These are phyloP conservation scores for Cynopterus sphinx DNA, from an alignment of 2,797 vertebrate genomes.

Conservation along the genomic window DNA sequence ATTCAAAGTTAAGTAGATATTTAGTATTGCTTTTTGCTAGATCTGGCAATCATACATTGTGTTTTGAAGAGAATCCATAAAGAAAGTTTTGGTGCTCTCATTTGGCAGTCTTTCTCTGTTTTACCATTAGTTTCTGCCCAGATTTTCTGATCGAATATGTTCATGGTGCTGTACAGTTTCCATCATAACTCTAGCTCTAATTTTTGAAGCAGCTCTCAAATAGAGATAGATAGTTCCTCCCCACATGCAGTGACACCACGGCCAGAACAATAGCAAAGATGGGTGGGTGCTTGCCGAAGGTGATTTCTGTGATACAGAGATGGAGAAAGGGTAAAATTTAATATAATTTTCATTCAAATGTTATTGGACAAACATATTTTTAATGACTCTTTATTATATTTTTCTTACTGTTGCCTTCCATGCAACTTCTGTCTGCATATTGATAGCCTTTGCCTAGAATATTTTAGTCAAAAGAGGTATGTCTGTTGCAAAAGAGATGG, in stretches of 20 bases:
- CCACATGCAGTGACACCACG: background rate
- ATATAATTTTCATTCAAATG: background rate
- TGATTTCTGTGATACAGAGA: background rate
- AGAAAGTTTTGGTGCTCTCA: background rate
- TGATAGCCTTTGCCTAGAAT: background rate
- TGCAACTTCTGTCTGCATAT: background rate
- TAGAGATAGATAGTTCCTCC: background rate
- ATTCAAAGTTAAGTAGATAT: background rate
- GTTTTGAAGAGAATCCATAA: background rate
- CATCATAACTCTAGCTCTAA: background rate
- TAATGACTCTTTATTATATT: background rate
- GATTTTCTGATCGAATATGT: background rate
- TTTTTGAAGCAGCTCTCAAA: constrained; percentile 12
- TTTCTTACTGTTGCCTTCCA: background rate
- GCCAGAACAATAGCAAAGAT: background rate
- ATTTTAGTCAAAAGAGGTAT: background rate
- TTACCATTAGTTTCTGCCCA: background rate
- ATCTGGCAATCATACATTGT: background rate
- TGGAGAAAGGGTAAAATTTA: constrained; percentile 6
- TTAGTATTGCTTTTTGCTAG: background rate
- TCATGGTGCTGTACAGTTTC: background rate
- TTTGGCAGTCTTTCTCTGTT: background rate
- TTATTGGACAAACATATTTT: background rate
- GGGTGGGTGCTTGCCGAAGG: background rate
- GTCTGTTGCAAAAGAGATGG: background rate